Evolutionary conservation across 1,140 invertebrate genomes (phyloP), one percentile per base, ranked within the genome.

Genomic region (Drosophila varians): DNA sequence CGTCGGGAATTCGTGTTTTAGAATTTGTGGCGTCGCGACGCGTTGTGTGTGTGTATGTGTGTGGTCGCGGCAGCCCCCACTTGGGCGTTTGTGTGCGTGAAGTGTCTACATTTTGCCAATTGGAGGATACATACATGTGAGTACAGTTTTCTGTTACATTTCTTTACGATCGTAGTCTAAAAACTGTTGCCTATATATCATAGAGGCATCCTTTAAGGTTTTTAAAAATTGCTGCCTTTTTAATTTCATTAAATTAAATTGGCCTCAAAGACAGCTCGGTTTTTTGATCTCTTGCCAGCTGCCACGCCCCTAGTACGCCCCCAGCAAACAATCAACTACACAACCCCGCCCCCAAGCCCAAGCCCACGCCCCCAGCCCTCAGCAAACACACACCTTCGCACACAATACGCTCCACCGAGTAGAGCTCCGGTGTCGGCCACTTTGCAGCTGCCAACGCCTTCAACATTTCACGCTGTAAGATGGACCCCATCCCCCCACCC

Each of bases 301-400:
- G 49, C 48, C 26, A 19, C 43, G 38, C 54, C 51, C 54, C 34
- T 47, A 65, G 16, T 11, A 34, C 46, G 68, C 68, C 68, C 45
- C 55, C 19, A 57, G 82, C 80, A 80, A 86, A 86, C 80, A 86
- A 86, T 86, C 80, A 86, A 86, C 76, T 86, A 74, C 61, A 74
- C 76, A 68, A 86, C 75, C 75, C 72, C 36, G 47, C 69, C 48
- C 47, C 46, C 55, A 36, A 23, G 43, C 36, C 42, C 66, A 58
- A n/a, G n/a, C 53, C 21, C 11, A 34, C 19, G 48, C 19, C 26
- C 52, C 25, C 19, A 54, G 1, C 8, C 16, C 55, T 8, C 18
- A 18, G 21, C 23, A 69, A 14, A 46, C 18, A 28, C 14, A 56
- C 36, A 40, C n/a, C 8, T 12, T 6, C 51, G 8, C 52, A 40